Conservation (phyloP, 1,140 invertebrate species). For the Saccostrea echinata region DNA sequence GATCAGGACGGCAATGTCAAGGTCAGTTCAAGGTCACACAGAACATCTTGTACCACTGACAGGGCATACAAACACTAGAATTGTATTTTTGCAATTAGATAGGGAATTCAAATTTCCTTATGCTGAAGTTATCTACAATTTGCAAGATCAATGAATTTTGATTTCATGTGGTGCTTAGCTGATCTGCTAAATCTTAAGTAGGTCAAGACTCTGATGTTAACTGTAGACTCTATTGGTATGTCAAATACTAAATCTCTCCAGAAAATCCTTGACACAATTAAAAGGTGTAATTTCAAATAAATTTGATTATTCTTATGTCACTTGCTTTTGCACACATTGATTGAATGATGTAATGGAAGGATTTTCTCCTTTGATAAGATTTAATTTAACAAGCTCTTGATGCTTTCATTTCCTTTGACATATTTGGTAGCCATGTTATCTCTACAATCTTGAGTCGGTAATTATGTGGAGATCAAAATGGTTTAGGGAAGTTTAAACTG, state of each 20-base stretch:
- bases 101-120: background rate
- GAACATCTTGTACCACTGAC: background rate
- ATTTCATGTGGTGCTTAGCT: background rate
- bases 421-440: background rate
- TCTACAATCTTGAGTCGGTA: background rate
- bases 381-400: background rate
- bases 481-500: slow-evolving; percentile 8
- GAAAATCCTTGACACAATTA: slow-evolving; percentile 13
- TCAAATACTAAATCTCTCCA: background rate
- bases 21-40: slow-evolving; percentile 80
- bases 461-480: background rate
- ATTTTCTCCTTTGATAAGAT: slow-evolving; percentile 10
- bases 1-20: slow-evolving; percentile 98
- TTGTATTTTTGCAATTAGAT: background rate
- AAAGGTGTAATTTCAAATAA: slow-evolving; percentile 4
- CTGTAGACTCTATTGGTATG: background rate
- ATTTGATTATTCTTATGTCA: background rate
- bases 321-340: background rate
- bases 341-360: background rate
- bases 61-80: background rate
- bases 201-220: background rate
- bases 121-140: background rate
- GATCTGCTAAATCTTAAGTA: background rate
- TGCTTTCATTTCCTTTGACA: background rate
- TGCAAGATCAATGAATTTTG: background rate